Evolutionary conservation across 2,888 invertebrate genomes (phyloP), one percentile per base, ranked within the genome.

Genomic region (Agrotis segetum): DNA sequence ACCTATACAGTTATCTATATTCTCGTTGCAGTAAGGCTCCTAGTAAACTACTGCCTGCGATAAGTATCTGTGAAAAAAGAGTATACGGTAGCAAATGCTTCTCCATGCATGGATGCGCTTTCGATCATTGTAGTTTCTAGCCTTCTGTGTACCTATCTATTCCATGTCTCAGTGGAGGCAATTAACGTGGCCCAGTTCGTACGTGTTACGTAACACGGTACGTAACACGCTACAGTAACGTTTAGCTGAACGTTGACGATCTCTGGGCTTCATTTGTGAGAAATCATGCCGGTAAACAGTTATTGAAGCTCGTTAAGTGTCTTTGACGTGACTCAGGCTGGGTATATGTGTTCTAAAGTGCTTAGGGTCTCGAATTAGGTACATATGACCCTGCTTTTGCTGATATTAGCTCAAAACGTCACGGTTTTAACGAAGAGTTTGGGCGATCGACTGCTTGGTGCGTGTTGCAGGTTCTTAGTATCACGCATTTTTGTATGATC

Each of bases 141-240:
- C 13, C 14, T 73, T 58, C 76, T 75, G 46, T 75, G 46, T 24
- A 13, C 4, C 0, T 4, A 24, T 75, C 17, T 29, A 13, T 40
- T 58, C 50, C 3, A 40, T 58, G 46, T 7, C 64, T 44, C 74
- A 67, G 70, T 69, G 64, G 56, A 55, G 82, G 79, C 80, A 85
- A 85, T 85, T 85, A 85, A 82, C 80, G 77, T 79, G 85, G 64
- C 86, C 84, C 56, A 84, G 80, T 85, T 85, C 62, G 58, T 60
- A 59, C 65, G 55, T 56, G 73, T 68, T 72, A 71, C 66, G 61
- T 78, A 74, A 71, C 83, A 71, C 34, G 61, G 14, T 61, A 56
- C 46, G 65, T 66, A 59, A 62, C 58, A 65, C n/a, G 67, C 55
- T 77, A 67, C 63, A 66, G 74, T 62, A 70, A 76, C 82, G 66